Evolutionary conservation across 1,140 invertebrate species (phyloP), one percentile per base, ranked within the genome.

Genomic region (Drosophila mauritiana): DNA sequence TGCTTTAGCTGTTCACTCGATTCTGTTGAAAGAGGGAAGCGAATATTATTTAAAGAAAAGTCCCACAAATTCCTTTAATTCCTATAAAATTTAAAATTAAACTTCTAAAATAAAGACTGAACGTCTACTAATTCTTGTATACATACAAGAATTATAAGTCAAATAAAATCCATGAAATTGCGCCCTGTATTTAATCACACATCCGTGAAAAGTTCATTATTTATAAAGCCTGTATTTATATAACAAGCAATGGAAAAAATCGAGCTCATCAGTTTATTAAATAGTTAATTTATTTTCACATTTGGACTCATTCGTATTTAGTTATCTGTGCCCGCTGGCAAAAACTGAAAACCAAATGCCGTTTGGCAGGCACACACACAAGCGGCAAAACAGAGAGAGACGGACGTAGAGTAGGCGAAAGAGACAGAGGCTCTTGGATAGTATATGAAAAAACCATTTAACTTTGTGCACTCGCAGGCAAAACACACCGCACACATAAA

Each of bases 381-480:
- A 3, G 17, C 17, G 7, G 10, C 40, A 31, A 54, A 8, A 36
- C 7, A 43, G 27, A 48, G 6, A 12, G n/a, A 51, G 43, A 39
- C 2, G 42, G 22, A 11, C 1, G 17, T 8, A 31, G 37, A 55
- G 25, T 20, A 17, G 15, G 8, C 25, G 2, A 52, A 7, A 42
- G 12, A 13, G 20, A 12, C 15, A 25, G n/a, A 43, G n/a, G 20
- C 49, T 22, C 12, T 39, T 20, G 13, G 42, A 43, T 40, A 37
- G 48, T 74, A 55, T 63, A 58, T 67, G 43, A 73, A 67, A 78
- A 73, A 65, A 73, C 20, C 55, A 78, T 79, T 79, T 79, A 73
- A 79, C 77, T 79, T 62, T 68, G 61, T 68, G 56, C 69, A 79
- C 42, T 74, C 15, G 51, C 68, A 67, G 54, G 49, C 58, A 65